phyloP scores from a whole-genome alignment of 1,140 invertebrate species.

The Bombus soroeensis region DNA sequence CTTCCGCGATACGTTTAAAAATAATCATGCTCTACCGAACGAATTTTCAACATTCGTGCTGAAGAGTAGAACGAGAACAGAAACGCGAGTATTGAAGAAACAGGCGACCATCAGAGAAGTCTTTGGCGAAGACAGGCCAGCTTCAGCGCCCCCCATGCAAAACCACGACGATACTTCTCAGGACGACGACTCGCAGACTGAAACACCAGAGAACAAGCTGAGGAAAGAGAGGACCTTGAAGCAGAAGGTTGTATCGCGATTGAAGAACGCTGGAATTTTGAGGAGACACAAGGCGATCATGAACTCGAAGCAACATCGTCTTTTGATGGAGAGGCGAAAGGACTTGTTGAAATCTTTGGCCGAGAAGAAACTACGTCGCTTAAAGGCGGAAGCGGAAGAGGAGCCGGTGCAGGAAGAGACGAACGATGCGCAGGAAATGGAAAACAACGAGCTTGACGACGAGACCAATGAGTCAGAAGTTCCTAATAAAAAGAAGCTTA shows the following conservation, averaged over 20 bases:
- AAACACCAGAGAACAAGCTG: slow-evolving; percentile 66
- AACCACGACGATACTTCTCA: slow-evolving; percentile 78
- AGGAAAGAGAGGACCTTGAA: slow-evolving; percentile 72
- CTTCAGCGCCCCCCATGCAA: slow-evolving; percentile 85
- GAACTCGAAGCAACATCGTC: slow-evolving; percentile 83
- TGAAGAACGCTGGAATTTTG: slow-evolving; percentile 84
- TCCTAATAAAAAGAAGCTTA: slow-evolving; percentile 81
- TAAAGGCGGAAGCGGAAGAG: slow-evolving; percentile 77
- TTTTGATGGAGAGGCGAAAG: slow-evolving; percentile 84
- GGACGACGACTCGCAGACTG: slow-evolving; percentile 80
- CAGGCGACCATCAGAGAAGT: slow-evolving; percentile 91
- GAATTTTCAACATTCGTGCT: slow-evolving; percentile 88
- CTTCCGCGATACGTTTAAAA: slow-evolving; percentile 87
- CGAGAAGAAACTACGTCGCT: slow-evolving; percentile 77
- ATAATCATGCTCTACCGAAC: slow-evolving; percentile 84
- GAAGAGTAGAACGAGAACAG: slow-evolving; percentile 89
- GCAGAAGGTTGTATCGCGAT: slow-evolving; percentile 83
- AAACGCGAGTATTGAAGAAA: slow-evolving; percentile 89
- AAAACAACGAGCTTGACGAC: slow-evolving; percentile 72
- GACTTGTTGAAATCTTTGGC: slow-evolving; percentile 83
- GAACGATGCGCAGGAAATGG: slow-evolving; percentile 75
- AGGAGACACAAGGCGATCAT: slow-evolving; percentile 84
- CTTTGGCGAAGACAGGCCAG: slow-evolving; percentile 89
- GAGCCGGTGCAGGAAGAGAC: slow-evolving; percentile 72
- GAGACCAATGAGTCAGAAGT: slow-evolving; percentile 76